Base-by-base conservation (phyloP, 2,888 invertebrate genomes). In the Aromia moschata region DNA sequence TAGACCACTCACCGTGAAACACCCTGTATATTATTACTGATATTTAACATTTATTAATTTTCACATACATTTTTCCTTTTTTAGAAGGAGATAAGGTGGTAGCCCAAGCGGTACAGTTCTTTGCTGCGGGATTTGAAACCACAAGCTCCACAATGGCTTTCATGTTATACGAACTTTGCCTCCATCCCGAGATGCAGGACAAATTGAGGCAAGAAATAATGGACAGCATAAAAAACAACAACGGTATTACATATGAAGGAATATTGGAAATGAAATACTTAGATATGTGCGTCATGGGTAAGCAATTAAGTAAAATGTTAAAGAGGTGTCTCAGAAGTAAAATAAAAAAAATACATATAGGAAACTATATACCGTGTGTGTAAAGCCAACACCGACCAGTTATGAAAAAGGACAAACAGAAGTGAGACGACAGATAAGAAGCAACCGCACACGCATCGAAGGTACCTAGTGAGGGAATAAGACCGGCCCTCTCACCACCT, bases 101-200 rank as follows among this genome's bases (percentile, higher is more conserved):
- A 7, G 64, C 60, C 2, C 68, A 65, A 41, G 68, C 67, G 2
- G 30, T 61, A 0, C 65, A 67, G 51, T 86, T 87, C 65, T 86
- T 86, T 73, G 77, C 84, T 7, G 87, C 86, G 0, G 87, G 87
- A 0, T 87, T 84, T 71, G 87, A 87, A 75, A 87, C 87, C 2
- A 84, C 86, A 0, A 84, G 85, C 0, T 83, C 85, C 0, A 84
- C 85, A 0, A 79, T 86, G 43, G 83, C 84, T 15, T 86, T 85
- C 69, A 77, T 84, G 4, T 77, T 86, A 31, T 82, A 86, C 69
- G 85, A 85, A 74, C 72, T 87, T 45, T 84, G 85, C 0, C 78
- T 83, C 0, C 77, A 86, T 60, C 83, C 79, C 1, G 76, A 79
- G 0, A 81, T 86, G 0, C 87, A 87, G 74, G 79, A 82, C 36